Base-by-base conservation (phyloP, 2,113 vertebrate species). In the Sinocyclocheilus maitianheensis region DNA sequence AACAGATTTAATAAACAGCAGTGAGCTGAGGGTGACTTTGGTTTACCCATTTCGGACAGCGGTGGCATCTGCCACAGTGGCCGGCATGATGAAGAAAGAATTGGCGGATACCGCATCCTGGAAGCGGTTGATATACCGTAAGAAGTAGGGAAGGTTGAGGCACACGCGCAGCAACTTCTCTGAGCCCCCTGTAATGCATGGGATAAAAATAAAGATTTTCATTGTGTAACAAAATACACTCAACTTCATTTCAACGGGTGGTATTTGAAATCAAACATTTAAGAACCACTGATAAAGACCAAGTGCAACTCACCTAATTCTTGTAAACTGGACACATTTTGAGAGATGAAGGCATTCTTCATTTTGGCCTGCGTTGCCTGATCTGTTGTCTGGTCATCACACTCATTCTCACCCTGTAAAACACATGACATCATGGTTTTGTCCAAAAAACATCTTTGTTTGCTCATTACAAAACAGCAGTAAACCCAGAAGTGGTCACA, bases 31-130 rank as follows among this genome's bases (percentile, higher is more conserved):
- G 22, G 20, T 40, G 9, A 34, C 24, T 55, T n/a, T 78, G 76
- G 9, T 37, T 92, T 91, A 99, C 98, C 98, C 98, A 1, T 99
- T 99, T 22, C 98, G 97, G 78, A 99, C 98, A 43, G 98, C 98
- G 2, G 98, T 99, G 90, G 98, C 98, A 72, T 99, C 98, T 3
- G 97, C 97, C 71, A 99, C 98, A 0, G 98, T 99, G 20, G 98
- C 98, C 0, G 98, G 98, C 98, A 99, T 99, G 90, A 99, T 99
- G 85, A 99, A 99, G 91, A 99, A 99, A 1, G 97, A 99, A 90
- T 98, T 99, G 88, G 98, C 97, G 0, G 97, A 96, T 67, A 99
- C 97, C 0, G 98, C 98, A n/a, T 99, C 98, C 91, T 99, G 98
- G 88, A 99, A 99, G n/a, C 98, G 96, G 92, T 99, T 99, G 89